Evolutionary conservation across 2,888 invertebrate genomes (phyloP), one percentile per base, ranked within the genome.

Genomic region (Nasonia oneida): DNA sequence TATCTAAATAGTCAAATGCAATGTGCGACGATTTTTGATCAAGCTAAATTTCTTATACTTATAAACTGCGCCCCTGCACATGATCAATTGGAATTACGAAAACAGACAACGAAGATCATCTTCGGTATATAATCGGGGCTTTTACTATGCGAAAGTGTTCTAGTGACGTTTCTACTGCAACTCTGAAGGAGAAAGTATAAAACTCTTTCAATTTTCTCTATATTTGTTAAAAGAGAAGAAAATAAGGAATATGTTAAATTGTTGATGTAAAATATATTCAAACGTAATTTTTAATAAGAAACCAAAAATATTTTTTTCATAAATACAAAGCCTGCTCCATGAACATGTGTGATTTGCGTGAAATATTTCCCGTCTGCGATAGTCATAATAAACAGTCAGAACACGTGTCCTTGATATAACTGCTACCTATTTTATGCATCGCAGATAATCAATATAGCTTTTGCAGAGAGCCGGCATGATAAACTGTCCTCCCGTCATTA

Each of bases 191-290:
- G 79, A 78, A 85, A 81, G 37, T 57, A 75, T 37, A 83, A 80
- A 86, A 15, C 78, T 81, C 80, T 86, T 88, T 90, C 87, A 89
- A 87, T 88, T 89, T 88, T 88, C 89, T 88, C 81, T 87, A 89
- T 89, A 89, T 90, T 90, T 91, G 90, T 90, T 90, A 89, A 89
- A 86, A 86, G 80, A 87, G 83, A 88, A 85, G 74, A 57, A 83
- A 84, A 79, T 80, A 87, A 80, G 77, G 88, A 89, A 88, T 89
- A 85, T 90, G 90, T 91, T 91, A 89, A 90, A 90, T 91, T 90
- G 89, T 90, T 91, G 89, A 89, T 90, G 90, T 89, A 90, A 91
- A 90, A 90, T 91, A 91, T 91, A 90, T 89, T 87, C 88, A 89
- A 88, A 87, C 89, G 88, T 89, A 88, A 89, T 89, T 90, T 91